phyloP scores from a whole-genome alignment of 2,888 invertebrate genomes.

The Xylota sylvarum region DNA sequence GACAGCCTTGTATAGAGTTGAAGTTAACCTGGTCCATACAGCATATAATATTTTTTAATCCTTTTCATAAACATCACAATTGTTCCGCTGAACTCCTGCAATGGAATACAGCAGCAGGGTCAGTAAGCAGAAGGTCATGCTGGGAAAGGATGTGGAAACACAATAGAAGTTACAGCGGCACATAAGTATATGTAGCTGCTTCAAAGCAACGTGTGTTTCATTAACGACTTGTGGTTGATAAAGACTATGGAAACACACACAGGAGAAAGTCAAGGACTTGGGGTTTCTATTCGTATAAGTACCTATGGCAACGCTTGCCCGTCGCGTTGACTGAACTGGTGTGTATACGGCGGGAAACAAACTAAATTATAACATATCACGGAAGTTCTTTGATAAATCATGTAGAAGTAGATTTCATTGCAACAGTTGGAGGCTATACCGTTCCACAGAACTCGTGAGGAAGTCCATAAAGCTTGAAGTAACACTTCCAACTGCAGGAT shows the following conservation, averaged over 20 bases:
- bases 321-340: neutral
- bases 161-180: conserved; percentile 33
- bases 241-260: conserved; percentile 18
- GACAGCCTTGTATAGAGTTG: conserved; percentile 51
- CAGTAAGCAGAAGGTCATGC: conserved; percentile 57
- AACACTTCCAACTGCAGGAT: no score
- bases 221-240: conserved; percentile 25
- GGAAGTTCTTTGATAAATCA: conserved; percentile 8
- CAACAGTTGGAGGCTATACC: neutral
- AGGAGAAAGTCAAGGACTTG: conserved; percentile 41
- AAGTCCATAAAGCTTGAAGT: no score
- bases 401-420: neutral
- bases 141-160: conserved; percentile 60
- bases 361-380: neutral
- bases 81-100: conserved; percentile 56
- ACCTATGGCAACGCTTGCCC: neutral
- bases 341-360: neutral
- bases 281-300: neutral
- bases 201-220: conserved; percentile 45
- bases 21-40: conserved; percentile 41
- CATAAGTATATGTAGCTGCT: neutral
- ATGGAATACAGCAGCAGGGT: conserved; percentile 44
- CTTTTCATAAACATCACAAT: conserved; percentile 52
- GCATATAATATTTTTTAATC: conserved; percentile 22
- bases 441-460: neutral